phyloP scores from a whole-genome alignment of 2,797 vertebrate genomes.

The Pseudotriccus pelzelni region DNA sequence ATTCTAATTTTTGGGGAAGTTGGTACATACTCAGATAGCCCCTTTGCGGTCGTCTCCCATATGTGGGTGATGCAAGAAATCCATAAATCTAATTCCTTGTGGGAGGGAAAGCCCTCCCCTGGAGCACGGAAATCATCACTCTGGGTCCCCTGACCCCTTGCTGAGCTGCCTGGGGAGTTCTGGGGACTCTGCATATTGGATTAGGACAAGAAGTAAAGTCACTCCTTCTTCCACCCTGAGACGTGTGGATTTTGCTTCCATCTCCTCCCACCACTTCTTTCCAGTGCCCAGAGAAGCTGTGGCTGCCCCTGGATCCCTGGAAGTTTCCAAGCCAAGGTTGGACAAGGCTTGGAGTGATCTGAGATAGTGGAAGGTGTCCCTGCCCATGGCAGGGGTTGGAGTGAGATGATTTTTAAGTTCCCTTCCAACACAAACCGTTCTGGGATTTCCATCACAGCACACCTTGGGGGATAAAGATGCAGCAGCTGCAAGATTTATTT shows the following conservation, averaged over 20 bases:
- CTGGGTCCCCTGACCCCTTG: rapidly evolving
- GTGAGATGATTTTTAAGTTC: neutral
- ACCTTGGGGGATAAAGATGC: neutral
- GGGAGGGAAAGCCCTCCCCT: neutral
- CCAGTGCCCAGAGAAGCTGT: neutral
- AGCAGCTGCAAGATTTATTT: neutral
- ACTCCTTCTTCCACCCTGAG: rapidly evolving
- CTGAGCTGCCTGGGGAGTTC: neutral
- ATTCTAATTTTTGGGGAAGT: neutral
- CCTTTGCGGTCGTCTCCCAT: rapidly evolving
- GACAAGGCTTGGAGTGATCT: rapidly evolving
- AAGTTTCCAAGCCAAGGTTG: neutral
- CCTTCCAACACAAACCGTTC: neutral
- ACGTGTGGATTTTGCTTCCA: rapidly evolving
- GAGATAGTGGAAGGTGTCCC: neutral
- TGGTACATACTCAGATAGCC: rapidly evolving
- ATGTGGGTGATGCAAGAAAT: neutral
- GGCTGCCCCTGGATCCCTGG: neutral
- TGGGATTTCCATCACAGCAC: neutral
- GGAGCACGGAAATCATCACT: rapidly evolving
- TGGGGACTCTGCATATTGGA: neutral
- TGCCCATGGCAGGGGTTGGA: neutral
- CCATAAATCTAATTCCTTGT: neutral
- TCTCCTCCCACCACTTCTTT: neutral
- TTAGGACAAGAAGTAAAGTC: neutral